phyloP scores from a whole-genome alignment of 2,113 vertebrate species.

The Podarcis muralis region DNA sequence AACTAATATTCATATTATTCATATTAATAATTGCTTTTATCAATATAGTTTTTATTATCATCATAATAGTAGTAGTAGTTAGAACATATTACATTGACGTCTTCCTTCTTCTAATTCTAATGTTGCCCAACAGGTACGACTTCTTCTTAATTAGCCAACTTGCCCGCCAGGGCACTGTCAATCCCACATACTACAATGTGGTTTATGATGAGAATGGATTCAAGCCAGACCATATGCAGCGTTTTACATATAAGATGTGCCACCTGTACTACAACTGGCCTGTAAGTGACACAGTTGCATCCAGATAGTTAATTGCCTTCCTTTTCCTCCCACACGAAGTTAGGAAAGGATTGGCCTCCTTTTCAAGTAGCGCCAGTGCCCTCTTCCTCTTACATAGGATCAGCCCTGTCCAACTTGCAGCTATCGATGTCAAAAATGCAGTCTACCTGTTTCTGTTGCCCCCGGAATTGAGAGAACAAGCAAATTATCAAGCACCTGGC shows the following conservation, averaged over 20 bases:
- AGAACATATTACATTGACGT: too few species aligned
- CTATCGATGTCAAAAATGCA: neutral
- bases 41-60: too few species aligned
- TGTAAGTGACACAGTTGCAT: constrained; percentile 50
- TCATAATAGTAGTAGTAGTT: too few species aligned
- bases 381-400: neutral
- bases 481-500: too few species aligned
- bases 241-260: constrained; percentile 73
- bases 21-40: neutral
- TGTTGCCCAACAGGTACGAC: constrained; percentile 68
- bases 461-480: neutral
- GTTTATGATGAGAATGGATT: constrained; percentile 69
- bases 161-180: constrained; percentile 61
- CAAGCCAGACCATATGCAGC: constrained; percentile 75
- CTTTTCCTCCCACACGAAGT: neutral
- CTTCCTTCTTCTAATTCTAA: neutral
- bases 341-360: neutral
- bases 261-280: constrained; percentile 77
- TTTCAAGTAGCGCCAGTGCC: neutral
- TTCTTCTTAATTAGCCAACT: constrained; percentile 72
- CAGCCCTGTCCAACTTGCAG: neutral
- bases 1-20: neutral
- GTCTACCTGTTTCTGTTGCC: neutral
- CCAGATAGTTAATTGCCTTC: neutral
- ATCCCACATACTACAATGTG: constrained; percentile 73